Evolutionary conservation across 2,888 invertebrate species (phyloP).

Genomic region (Mycalesis mineus): DNA sequence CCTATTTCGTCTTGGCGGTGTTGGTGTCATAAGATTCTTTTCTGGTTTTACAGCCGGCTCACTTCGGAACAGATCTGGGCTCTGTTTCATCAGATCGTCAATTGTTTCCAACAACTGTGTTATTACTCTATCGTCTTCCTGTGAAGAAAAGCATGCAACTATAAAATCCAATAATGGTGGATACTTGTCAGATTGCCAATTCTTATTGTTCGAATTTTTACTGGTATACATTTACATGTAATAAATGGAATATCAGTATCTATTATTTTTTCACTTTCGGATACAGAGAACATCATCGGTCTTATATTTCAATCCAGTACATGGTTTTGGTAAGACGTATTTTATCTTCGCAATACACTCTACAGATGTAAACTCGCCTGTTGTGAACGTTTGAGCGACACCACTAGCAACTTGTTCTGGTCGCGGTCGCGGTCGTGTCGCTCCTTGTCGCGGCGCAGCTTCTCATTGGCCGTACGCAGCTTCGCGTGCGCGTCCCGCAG

Average conservation of each 20-base stretch:
- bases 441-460: slow-evolving; percentile 91
- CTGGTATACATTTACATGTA: no score
- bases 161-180: no score
- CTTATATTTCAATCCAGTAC: no score
- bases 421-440: slow-evolving; percentile 89
- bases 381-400: slow-evolving; percentile 68
- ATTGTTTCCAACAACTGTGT: slow-evolving; percentile 86
- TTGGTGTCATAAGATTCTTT: slow-evolving; percentile 80
- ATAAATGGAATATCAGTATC: no score
- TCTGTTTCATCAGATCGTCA: slow-evolving; percentile 86
- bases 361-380: slow-evolving; percentile 68
- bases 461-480: slow-evolving; percentile 92
- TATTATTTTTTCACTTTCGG: no score
- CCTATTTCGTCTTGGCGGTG: slow-evolving; percentile 83
- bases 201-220: no score
- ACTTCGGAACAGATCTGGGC: slow-evolving; percentile 81
- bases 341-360: not conserved
- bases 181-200: no score
- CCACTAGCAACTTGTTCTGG: slow-evolving; percentile 70
- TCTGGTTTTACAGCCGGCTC: slow-evolving; percentile 54
- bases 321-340: no score
- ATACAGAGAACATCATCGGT: no score
- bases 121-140: slow-evolving; percentile 86
- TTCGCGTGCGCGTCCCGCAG: slow-evolving; percentile 94
- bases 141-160: slow-evolving; percentile 44